Conservation (phyloP, 2,797 vertebrate genomes). For the Luscinia luscinia region DNA sequence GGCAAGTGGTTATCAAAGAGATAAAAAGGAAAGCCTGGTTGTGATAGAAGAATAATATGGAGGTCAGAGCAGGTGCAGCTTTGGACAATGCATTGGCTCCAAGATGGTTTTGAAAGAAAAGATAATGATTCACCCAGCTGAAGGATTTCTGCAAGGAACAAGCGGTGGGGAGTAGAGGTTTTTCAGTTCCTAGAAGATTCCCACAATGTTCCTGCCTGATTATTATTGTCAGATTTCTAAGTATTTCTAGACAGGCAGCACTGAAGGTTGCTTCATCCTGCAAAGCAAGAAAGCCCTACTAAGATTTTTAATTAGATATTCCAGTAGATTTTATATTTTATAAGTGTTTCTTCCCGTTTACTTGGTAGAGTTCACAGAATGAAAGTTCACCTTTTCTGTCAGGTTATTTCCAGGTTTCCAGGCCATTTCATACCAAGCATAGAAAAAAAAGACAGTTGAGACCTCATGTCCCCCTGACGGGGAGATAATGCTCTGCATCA, state of each 20-base stretch:
- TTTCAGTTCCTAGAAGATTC: conserved; percentile 54
- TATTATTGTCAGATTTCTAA: conserved; percentile 10
- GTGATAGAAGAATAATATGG: neutral
- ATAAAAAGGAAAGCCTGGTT: neutral
- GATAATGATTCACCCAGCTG: conserved; percentile 51
- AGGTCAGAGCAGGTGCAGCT: conserved; percentile 43
- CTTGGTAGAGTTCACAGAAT: neutral
- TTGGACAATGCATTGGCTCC: conserved; percentile 41
- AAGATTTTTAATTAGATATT: conserved; percentile 13
- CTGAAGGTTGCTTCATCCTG: neutral
- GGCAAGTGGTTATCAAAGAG: conserved; percentile 34
- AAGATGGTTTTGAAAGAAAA: conserved; percentile 27
- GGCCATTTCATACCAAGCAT: neutral
- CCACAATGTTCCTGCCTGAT: conserved; percentile 19
- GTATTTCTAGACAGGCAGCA: neutral
- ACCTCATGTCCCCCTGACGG: neutral
- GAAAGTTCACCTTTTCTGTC: neutral
- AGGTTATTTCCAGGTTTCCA: neutral
- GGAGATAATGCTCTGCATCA: neutral
- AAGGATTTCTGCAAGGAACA: conserved; percentile 30
- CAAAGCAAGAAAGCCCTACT: neutral
- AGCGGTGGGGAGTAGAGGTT: conserved; percentile 34
- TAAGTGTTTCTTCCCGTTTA: neutral
- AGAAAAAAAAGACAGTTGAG: neutral
- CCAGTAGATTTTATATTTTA: neutral